phyloP scores from a whole-genome alignment of 2,888 invertebrate genomes.

The Ceramica pisi region DNA sequence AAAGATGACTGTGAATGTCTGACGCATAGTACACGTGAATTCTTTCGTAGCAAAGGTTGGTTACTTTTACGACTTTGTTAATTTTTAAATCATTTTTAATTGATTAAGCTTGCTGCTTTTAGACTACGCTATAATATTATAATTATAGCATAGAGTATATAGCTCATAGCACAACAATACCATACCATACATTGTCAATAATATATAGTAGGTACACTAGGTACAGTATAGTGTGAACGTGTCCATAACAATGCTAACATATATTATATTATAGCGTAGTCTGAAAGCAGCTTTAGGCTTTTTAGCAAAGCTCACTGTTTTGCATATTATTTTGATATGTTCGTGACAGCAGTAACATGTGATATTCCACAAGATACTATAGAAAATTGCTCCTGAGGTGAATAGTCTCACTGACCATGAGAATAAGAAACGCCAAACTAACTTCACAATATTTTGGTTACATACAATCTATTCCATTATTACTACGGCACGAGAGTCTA shows the following conservation, averaged over 20 bases:
- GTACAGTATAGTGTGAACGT: too few species aligned
- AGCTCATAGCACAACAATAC: too few species aligned
- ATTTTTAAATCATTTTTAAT: conserved; percentile 10
- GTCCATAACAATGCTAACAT: too few species aligned
- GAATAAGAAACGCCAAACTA: neutral
- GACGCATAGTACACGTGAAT: conserved; percentile 1
- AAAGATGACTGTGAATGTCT: conserved; percentile 22
- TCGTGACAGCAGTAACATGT: neutral
- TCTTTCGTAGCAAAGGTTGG: neutral
- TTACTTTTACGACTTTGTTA: conserved; percentile 1
- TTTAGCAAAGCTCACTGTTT: neutral
- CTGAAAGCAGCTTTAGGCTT: neutral
- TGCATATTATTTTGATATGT: too few species aligned
- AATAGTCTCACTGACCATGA: neutral
- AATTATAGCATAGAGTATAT: too few species aligned
- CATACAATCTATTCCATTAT: conserved; percentile 6
- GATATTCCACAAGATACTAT: neutral
- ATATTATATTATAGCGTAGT: too few species aligned
- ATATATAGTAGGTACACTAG: too few species aligned
- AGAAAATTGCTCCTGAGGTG: neutral
- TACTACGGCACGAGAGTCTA: conserved; percentile 22
- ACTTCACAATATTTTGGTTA: conserved; percentile 22
- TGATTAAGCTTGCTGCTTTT: too few species aligned
- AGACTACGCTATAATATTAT: too few species aligned
- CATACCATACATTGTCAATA: too few species aligned